Evolutionary conservation across 2,888 invertebrate genomes (phyloP), one percentile per base, ranked within the genome.

Genomic region (Heliconius erato): DNA sequence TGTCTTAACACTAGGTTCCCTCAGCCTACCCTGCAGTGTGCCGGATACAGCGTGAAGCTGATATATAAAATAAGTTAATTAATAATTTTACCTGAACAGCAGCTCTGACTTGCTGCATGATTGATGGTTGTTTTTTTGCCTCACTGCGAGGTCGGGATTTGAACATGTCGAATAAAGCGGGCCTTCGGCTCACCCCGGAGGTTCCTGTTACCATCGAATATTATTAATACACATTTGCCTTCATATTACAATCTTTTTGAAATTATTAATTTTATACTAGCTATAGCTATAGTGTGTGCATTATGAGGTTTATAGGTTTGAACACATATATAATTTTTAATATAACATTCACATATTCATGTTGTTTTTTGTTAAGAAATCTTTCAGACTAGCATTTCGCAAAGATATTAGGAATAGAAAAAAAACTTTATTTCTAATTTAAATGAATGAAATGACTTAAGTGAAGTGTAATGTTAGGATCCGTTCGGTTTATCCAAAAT

Each of bases 21-120:
- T 28, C 28, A 1, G 28, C 28, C 28, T 28, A 28, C 28, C 28
- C 28, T 28, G 28, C 28, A 28, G 28, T 28, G 28, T 28, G 28
- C 28, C 28, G 28, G 28, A 28, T 28, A 28, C 28, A 28, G 28
- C 28, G 28, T 28, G 28, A 28, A 28, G 28, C 28, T 28, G 28
- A 28, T 28, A 28, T 67, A 71, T 40, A n/a, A 12, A 3, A 76
- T 12, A 54, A 26, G 12, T 79, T 65, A 63, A 3, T 72, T 4
- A 76, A 23, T 19, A 3, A 65, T 83, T 7, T 82, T 91, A 98
- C 98, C 97, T 98, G 97, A 90, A 98, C 97, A 69, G 98, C 98
- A 88, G 97, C 97, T 92, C 97, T 98, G 49, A 99, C 97, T 90
- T 98, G 98, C 86, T 98, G 97, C 97, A 99, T 98, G 90, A 99